These are phyloP conservation scores for Tragelaphus strepsiceros DNA, from an alignment of 2,113 vertebrate species.

Conservation along the genomic window DNA sequence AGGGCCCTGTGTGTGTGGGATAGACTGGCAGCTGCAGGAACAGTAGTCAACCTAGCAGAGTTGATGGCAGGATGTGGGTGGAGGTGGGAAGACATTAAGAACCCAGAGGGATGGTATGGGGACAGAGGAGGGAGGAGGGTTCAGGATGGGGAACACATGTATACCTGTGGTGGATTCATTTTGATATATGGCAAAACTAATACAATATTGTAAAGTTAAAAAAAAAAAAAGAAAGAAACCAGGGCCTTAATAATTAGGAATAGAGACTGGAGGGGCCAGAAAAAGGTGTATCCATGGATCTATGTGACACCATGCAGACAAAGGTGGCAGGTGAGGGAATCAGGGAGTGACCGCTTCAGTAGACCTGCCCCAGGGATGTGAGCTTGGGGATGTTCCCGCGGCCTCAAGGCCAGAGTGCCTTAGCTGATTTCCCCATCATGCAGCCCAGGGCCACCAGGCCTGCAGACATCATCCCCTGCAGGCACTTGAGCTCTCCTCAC, in stretches of 20 bases:
- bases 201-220: too few species aligned
- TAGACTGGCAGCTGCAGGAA: background rate
- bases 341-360: background rate
- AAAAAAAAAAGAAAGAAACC: background rate
- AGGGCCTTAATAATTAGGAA: background rate
- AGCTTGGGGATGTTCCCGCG: background rate
- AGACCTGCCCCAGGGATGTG: background rate
- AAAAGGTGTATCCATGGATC: background rate
- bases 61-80: background rate
- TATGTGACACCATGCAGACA: background rate
- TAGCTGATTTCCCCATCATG: background rate
- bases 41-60: rapidly evolving
- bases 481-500: background rate
- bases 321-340: background rate
- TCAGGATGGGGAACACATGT: too few species aligned
- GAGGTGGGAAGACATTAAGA: background rate
- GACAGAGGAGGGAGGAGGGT: too few species aligned
- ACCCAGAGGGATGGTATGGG: too few species aligned
- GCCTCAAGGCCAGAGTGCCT: background rate
- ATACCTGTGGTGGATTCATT: too few species aligned
- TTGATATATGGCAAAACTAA: too few species aligned
- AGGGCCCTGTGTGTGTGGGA: background rate
- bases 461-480: background rate
- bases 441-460: background rate
- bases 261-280: background rate